phyloP scores from a whole-genome alignment of 2,888 invertebrate genomes.

The Sphinx pinastri region DNA sequence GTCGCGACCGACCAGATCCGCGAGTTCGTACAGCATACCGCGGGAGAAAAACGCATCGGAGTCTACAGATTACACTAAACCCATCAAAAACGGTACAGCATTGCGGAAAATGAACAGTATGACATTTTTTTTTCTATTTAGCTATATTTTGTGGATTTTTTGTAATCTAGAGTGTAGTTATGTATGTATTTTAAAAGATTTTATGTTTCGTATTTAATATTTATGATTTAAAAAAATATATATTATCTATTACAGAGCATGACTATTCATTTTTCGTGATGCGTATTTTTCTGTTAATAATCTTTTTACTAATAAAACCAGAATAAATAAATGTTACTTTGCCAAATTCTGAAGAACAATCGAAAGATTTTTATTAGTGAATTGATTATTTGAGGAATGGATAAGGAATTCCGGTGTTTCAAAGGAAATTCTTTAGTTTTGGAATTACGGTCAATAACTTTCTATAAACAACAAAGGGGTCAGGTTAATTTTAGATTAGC shows the following conservation, averaged over 20 bases:
- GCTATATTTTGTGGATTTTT: neutral
- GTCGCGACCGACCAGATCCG: conserved; percentile 91
- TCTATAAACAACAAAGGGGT: conserved; percentile 29
- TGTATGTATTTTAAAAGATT: neutral
- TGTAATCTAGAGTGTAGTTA: neutral
- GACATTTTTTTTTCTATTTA: neutral
- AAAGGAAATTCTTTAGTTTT: conserved; percentile 29
- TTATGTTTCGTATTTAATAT: neutral
- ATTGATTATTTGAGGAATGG: conserved; percentile 36
- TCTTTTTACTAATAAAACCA: conserved; percentile 27
- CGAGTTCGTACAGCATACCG: conserved; percentile 89
- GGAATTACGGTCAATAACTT: conserved; percentile 33
- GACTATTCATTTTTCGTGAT: conserved; percentile 16
- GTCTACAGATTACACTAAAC: conserved; percentile 82
- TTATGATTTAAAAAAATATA: neutral
- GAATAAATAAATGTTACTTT: conserved; percentile 1
- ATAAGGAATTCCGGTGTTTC: conserved; percentile 38
- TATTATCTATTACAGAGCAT: neutral
- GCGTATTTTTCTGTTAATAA: conserved; percentile 15
- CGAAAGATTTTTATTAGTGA: conserved; percentile 48
- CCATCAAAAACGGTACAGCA: conserved; percentile 29
- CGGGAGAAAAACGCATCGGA: conserved; percentile 92
- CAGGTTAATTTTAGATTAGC: conserved; percentile 20
- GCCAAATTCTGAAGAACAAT: neutral
- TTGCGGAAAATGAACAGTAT: conserved; percentile 35